Conservation (phyloP, 2,888 invertebrate species). For the Epistrophe eligans region DNA sequence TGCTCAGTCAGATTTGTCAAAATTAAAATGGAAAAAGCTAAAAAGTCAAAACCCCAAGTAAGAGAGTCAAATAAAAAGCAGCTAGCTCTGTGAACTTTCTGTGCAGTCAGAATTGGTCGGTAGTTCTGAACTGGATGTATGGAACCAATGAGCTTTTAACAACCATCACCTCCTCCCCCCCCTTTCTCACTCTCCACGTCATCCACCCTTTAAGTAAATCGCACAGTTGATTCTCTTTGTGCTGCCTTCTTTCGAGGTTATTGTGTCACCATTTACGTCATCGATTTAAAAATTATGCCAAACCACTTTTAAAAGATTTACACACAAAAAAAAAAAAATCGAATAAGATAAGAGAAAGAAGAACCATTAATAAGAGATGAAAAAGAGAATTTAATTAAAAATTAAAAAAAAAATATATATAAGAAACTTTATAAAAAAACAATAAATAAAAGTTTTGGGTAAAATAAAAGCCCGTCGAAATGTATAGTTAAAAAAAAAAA, state of each 20-base stretch:
- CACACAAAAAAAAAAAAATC: conserved; percentile 1
- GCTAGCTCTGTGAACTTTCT: conserved; percentile 47
- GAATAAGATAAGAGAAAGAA: conserved; percentile 16
- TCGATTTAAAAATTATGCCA: conserved; percentile 73
- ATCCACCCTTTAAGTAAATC: conserved; percentile 12
- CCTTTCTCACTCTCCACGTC: neutral
- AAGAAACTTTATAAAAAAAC: conserved; percentile 2
- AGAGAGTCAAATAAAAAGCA: conserved; percentile 59
- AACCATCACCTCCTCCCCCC: neutral
- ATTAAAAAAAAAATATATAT: neutral
- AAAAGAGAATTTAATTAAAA: conserved; percentile 23
- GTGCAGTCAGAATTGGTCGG: conserved; percentile 34
- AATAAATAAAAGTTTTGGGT: conserved; percentile 8
- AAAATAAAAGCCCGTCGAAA: conserved; percentile 3
- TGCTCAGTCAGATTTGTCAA: conserved; percentile 51
- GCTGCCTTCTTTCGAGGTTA: conserved; percentile 75
- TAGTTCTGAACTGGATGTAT: neutral
- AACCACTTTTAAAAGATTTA: conserved; percentile 56
- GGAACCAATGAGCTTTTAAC: conserved; percentile 56
- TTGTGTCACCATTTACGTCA: conserved; percentile 77
- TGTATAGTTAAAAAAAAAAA: conserved; percentile 6
- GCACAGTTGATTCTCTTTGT: conserved; percentile 40
- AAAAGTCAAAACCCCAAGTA: conserved; percentile 51
- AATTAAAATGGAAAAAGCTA: conserved; percentile 32
- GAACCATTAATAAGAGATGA: conserved; percentile 19